Evolutionary conservation across 2,888 invertebrate genomes (phyloP).

Genomic region (Slavum lentiscoides): DNA sequence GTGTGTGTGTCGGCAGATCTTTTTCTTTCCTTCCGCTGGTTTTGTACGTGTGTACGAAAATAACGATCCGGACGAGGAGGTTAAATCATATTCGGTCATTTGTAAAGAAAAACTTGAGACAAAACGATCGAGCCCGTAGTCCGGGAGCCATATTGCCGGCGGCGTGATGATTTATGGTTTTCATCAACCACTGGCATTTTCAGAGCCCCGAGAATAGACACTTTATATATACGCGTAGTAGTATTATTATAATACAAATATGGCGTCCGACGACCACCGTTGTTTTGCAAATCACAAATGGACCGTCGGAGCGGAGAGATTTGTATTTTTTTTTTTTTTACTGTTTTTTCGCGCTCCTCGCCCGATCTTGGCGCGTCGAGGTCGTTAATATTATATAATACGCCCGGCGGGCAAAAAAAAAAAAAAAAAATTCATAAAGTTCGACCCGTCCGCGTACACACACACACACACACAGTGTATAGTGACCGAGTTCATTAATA

Average conservation of each 20-base stretch:
- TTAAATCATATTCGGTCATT: conserved; percentile 47
- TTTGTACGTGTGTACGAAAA: neutral
- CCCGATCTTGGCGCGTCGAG: neutral
- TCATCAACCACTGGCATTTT: conserved; percentile 19
- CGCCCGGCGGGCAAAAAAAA: too few species aligned
- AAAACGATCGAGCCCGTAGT: conserved; percentile 45
- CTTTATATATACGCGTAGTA: neutral
- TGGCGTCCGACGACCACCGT: conserved; percentile 49
- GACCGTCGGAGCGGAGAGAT: conserved; percentile 26
- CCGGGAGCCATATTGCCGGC: conserved; percentile 38
- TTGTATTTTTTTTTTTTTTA: neutral
- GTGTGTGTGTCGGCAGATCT: neutral
- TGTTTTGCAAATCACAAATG: conserved; percentile 51
- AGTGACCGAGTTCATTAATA: conserved; percentile 50
- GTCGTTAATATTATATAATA: conserved; percentile 47
- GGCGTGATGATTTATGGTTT: conserved; percentile 32
- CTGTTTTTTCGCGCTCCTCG: conserved; percentile 8
- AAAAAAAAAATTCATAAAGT: conserved; percentile 42
- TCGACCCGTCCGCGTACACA: neutral
- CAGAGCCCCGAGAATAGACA: conserved; percentile 39
- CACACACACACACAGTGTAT: neutral
- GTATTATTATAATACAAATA: neutral
- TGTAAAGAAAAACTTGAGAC: conserved; percentile 47
- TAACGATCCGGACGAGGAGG: neutral
- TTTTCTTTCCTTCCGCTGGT: neutral